Evolutionary conservation across 2,797 vertebrate species (phyloP), one percentile per base, ranked within the genome.

Genomic region (Meda fulgida): DNA sequence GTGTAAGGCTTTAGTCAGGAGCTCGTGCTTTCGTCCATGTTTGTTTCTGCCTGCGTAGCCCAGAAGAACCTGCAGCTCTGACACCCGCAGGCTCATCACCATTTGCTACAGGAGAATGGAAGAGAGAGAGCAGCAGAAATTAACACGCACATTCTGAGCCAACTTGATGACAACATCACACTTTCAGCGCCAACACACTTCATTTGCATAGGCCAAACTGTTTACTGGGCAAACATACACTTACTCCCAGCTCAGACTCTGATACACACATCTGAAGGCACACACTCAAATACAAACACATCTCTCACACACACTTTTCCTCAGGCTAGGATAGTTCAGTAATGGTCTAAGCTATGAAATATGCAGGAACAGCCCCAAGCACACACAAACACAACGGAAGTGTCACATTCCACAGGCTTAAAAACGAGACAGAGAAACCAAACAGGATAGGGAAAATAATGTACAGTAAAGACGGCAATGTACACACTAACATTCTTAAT

Each of bases 41-140:
- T 99, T 99, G 95, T 99, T 99, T 91, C 98, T 96, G 69, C 98
- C 98, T 0, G 98, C 98, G 93, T 99, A 99, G 89, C 98, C 98
- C 95, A 99, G 95, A 88, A 99, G 95, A 89, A 99, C 98, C 95
- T 99, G 98, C 92, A 99, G 97, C 93, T 99, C 98, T 71, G 98
- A 99, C 87, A 99, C 98, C 88, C 98, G 94, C 94, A 99, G 97
- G 97, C 98, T 99, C 97, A 99, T 99, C 94, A 99, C 98, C 98
- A 99, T 99, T 98, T 99, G 98, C 98, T 99, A 95, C 79, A 65
- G 29, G 55, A 73, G 7, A 82, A 63, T 48, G 40, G 83, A 53
- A 81, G n/a, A 80, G 14, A 53, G 58, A 70, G 60, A 70, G 34
- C 67, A 51, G 72, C 9, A 79, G 70, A 80, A 65, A 72, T 66